Evolutionary conservation across 2,888 invertebrate species (phyloP), one percentile per base, ranked within the genome.

Genomic region (Drosophila antonietae): DNA sequence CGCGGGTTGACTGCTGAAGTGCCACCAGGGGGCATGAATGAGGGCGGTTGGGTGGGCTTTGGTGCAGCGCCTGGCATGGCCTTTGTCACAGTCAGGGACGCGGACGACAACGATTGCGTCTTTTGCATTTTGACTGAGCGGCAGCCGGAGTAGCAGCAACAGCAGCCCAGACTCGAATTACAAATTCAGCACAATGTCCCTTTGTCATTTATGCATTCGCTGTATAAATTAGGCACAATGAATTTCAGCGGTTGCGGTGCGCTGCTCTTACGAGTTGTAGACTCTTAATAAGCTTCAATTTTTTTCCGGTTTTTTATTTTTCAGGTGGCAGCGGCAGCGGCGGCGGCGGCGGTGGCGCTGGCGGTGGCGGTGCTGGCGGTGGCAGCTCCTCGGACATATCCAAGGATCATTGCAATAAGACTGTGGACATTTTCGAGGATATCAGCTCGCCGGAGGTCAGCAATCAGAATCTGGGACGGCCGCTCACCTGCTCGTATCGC

Each of bases 401-500:
- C 92, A 95, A 96, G 86, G 97, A 97, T 93, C 97, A 97, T 91
- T 98, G 98, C 93, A 98, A 98, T 93, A 97, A 97, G 93, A 98
- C 98, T 14, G 97, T 98, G 82, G 97, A 97, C 91, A 97, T 98
- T 78, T 97, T 97, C 93, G 97, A 98, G 91, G 97, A 97, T 91
- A 97, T 98, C 53, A 96, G 97, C 23, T 97, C 97, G 76, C 98
- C 98, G 35, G 96, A 97, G 80, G 96, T 98, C 92, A 97, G 96
- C 46, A 94, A 95, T 43, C 95, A 96, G 80, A 97, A 96, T 92
- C 95, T 96, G 89, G 97, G 97, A 8, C 95, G 96, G 81, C 97
- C 97, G 5, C 94, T 98, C 92, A 97, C 97, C 73, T 98, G 98
- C 93, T 97, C 96, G 94, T 98, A 98, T 93, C 95, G 97, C 89